Percentiles rank a stretch among this genome's conserved stretches.
phyloP scores from a whole-genome alignment of 2,888 invertebrate genomes.

The Mesoligia furuncula region DNA sequence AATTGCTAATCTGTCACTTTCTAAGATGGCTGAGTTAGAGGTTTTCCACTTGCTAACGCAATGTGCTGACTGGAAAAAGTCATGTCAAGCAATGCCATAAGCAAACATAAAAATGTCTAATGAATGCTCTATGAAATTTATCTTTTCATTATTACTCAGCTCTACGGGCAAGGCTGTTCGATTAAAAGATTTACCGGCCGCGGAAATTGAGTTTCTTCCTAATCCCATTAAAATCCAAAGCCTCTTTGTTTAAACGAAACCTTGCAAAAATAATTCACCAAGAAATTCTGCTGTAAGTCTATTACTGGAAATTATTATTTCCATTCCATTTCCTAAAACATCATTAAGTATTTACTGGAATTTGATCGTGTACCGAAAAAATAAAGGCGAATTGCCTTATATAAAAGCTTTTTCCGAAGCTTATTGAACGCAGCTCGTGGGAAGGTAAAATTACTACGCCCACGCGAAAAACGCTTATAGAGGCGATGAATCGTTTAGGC shows the following conservation, averaged over 20 bases:
- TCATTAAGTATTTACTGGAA: slow-evolving; percentile 28
- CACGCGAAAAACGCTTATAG: slow-evolving; percentile 71
- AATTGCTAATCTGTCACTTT: not conserved
- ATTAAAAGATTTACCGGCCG: slow-evolving; percentile 20
- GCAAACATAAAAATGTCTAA: not conserved
- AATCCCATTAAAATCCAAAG: slow-evolving; percentile 47
- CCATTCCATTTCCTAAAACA: slow-evolving; percentile 31
- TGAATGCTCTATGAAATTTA: not conserved
- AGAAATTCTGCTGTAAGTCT: slow-evolving; percentile 18
- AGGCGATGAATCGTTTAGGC: slow-evolving; percentile 69
- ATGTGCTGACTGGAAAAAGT: not conserved
- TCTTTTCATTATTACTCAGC: slow-evolving; percentile 1
- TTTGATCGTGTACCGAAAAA: slow-evolving; percentile 38
- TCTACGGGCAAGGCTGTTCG: slow-evolving; percentile 20
- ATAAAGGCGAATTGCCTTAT: slow-evolving; percentile 40
- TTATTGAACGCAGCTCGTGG: slow-evolving; percentile 65
- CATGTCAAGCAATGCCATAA: not conserved
- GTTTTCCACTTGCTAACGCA: not conserved
- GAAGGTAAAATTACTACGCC: slow-evolving; percentile 73
- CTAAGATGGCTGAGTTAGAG: not conserved
- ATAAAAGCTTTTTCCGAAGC: slow-evolving; percentile 38
- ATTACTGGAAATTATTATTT: slow-evolving; percentile 37
- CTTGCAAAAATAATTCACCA: slow-evolving; percentile 38
- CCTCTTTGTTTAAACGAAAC: slow-evolving; percentile 50
- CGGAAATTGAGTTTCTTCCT: slow-evolving; percentile 41